Evolutionary conservation across 2,113 vertebrate genomes (phyloP).

Genomic region (Mesocricetus auratus): DNA sequence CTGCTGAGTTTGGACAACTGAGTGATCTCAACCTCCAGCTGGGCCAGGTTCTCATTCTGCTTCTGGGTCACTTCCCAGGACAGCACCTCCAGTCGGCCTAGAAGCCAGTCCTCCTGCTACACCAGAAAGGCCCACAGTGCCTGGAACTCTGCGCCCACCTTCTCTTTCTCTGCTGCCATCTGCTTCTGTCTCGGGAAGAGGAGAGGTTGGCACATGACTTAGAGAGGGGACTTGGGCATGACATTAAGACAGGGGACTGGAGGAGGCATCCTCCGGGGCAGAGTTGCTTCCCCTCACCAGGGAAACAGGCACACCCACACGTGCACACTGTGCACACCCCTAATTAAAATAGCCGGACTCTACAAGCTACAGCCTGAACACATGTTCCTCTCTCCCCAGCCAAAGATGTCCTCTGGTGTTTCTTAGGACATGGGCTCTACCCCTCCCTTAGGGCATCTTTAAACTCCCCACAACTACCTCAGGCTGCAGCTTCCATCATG

Average conservation of each 20-base stretch:
- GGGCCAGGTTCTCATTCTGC: slow-evolving; percentile 87
- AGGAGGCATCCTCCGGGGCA: not conserved
- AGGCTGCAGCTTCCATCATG: not conserved
- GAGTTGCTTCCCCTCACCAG: not conserved
- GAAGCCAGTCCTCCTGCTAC: slow-evolving; percentile 85
- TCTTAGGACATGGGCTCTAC: not conserved
- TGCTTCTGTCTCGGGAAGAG: slow-evolving; percentile 74
- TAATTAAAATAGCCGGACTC: not conserved
- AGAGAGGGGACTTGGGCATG: not conserved
- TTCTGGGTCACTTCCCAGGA: slow-evolving; percentile 83
- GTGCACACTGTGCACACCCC: not conserved
- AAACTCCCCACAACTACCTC: not conserved
- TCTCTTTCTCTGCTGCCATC: slow-evolving; percentile 81
- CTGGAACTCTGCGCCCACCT: slow-evolving; percentile 85
- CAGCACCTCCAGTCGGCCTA: slow-evolving; percentile 86
- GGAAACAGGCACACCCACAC: not conserved
- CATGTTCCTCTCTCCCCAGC: not conserved
- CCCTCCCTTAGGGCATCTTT: not conserved
- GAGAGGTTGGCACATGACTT: not conserved
- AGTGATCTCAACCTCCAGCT: slow-evolving; percentile 83
- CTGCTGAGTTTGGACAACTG: slow-evolving; percentile 86
- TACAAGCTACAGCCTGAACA: not conserved
- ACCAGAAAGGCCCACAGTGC: slow-evolving; percentile 85
- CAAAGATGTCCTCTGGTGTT: not conserved
- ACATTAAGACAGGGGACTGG: not conserved